A percentile compares a stretch with the other conserved stretches of the same genome.
Conservation (phyloP, 1,140 invertebrate genomes). For the Drosophila nannoptera region DNA sequence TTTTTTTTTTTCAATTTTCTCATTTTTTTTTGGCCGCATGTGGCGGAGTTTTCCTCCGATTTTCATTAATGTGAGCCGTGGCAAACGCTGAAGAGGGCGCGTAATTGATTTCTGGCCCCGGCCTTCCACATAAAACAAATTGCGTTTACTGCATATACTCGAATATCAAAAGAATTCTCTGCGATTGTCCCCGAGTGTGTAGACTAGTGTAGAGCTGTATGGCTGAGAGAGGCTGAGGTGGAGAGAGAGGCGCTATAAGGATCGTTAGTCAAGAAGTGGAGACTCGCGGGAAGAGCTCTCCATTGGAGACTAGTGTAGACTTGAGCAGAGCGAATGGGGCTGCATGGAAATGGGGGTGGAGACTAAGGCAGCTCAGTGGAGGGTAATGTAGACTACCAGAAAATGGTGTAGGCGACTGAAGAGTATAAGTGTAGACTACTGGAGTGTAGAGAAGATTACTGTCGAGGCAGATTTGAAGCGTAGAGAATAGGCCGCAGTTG, state of each 20-base stretch:
- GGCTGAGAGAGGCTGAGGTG: not conserved
- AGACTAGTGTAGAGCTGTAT: not conserved
- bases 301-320: not conserved
- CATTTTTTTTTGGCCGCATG: slow-evolving; percentile 48
- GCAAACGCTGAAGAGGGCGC: slow-evolving; percentile 30
- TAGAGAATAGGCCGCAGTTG: not conserved
- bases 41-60: slow-evolving; percentile 64
- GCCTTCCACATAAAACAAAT: slow-evolving; percentile 36
- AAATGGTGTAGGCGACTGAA: not conserved
- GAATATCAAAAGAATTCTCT: not conserved
- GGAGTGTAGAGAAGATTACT: not conserved
- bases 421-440: not conserved
- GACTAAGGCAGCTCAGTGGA: not conserved
- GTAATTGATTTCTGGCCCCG: slow-evolving; percentile 61
- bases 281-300: not conserved
- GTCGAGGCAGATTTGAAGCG: not conserved
- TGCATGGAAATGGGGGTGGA: not conserved
- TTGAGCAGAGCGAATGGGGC: not conserved
- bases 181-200: not conserved
- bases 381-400: not conserved
- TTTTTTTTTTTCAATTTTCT: slow-evolving; percentile 7
- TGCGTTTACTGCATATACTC: not conserved
- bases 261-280: not conserved
- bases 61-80: slow-evolving; percentile 69
- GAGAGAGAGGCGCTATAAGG: not conserved